Evolutionary conservation across 1,140 invertebrate genomes (phyloP), one percentile per base, ranked within the genome.

Genomic region (Heliothis virescens): DNA sequence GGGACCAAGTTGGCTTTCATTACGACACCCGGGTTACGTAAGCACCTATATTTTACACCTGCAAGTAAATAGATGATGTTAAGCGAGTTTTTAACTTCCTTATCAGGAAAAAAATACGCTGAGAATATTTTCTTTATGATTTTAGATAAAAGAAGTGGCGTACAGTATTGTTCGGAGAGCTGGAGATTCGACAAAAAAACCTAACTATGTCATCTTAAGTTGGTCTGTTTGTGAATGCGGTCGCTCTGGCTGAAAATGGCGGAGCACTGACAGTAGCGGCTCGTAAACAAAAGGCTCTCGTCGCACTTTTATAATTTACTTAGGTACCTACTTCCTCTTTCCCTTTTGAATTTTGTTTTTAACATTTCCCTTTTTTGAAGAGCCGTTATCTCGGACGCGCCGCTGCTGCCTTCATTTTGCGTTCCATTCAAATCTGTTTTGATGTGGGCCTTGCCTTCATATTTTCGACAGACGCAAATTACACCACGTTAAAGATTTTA

Each of bases 321-420:
- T 86, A 89, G 79, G 81, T 79, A 79, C 71, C 79, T 82, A 82
- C 82, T 84, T 82, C 82, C 82, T 84, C 81, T 83, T 83, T 88
- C 85, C 86, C 85, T 87, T 90, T 91, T 89, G 86, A 90, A 90
- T 90, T 85, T 90, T 90, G 88, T 88, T 91, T 91, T 91, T 86
- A 89, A 84, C 86, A 87, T 90, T 88, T 86, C 85, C 89, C 86
- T 79, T 86, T 84, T 87, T 89, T 90, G 86, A 89, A 87, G 87
- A 85, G 86, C 86, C 80, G 87, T 90, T 91, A 90, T 91, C 88
- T 86, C 79, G 83, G 85, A 87, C 85, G 85, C 85, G 79, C 71
- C 75, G 79, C 83, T 62, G 75, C 84, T 85, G 84, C 88, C 85
- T 89, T 85, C 88, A 90, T 88, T 89, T 86, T 85, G 87, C 77